phyloP scores from a whole-genome alignment of 2,113 vertebrate species.

The Apeltes quadracus region DNA sequence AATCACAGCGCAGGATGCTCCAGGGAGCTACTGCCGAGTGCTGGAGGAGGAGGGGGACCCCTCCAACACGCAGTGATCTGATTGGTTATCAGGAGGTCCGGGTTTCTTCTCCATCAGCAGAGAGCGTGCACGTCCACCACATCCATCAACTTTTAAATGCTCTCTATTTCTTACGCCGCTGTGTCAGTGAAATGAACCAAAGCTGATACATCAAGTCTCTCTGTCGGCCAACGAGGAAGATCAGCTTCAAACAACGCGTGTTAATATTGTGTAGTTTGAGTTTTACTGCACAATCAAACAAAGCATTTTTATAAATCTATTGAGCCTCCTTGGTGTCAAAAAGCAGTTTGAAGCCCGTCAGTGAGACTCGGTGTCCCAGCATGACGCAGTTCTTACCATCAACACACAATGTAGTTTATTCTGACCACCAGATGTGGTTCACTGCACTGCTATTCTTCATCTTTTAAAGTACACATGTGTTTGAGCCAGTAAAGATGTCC shows the following conservation, averaged over 20 bases:
- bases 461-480: not conserved
- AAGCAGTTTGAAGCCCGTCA: not conserved
- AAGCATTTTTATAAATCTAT: not conserved
- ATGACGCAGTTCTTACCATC: not conserved
- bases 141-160: not conserved
- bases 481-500: not conserved
- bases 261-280: not conserved
- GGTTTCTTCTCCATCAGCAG: not conserved
- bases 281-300: not conserved
- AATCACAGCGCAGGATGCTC: conserved; percentile 57
- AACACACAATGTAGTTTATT: not conserved
- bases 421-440: not conserved
- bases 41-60: conserved; percentile 46
- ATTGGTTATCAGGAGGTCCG: conserved; percentile 1
- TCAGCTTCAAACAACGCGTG: not conserved
- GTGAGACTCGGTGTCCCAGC: not conserved
- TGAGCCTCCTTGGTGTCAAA: not conserved
- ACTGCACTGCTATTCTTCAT: not conserved
- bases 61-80: conserved; percentile 22
- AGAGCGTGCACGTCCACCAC: not conserved
- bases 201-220: not conserved
- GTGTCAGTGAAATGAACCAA: not conserved
- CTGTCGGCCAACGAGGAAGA: not conserved
- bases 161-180: not conserved
- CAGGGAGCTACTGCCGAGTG: too few species aligned